These are phyloP conservation scores for Phengaris arion DNA, from an alignment of 2,888 invertebrate species.

Conservation along the genomic window DNA sequence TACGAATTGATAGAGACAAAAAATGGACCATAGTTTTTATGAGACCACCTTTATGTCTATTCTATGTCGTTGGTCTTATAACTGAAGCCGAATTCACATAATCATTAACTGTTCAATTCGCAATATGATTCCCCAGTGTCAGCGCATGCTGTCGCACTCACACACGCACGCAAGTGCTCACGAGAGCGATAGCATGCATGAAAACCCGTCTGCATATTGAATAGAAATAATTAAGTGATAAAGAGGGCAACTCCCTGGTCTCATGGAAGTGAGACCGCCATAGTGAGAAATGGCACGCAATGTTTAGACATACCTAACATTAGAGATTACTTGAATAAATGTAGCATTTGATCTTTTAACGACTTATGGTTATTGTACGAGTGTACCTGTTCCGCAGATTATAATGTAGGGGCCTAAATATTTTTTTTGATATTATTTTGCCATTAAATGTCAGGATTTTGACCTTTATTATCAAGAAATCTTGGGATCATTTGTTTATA, in stretches of 20 bases:
- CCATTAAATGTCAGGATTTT: constrained; percentile 11
- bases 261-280: constrained; percentile 21
- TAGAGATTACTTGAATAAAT: constrained; percentile 41
- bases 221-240: not conserved
- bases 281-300: constrained; percentile 38
- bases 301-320: constrained; percentile 44
- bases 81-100: not conserved
- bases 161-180: too few relatives aligned
- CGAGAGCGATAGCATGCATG: not conserved
- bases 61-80: not conserved
- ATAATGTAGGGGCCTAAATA: constrained; percentile 55
- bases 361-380: constrained; percentile 61
- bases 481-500: not conserved
- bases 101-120: not conserved
- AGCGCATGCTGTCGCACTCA: not conserved
- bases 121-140: not conserved
- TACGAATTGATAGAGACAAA: not conserved
- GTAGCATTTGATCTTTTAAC: constrained; percentile 54
- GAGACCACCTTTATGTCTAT: not conserved
- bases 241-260: not conserved
- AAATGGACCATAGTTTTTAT: not conserved
- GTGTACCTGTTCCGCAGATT: constrained; percentile 65
- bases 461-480: not conserved
- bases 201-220: not conserved
- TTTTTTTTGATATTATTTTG: constrained; percentile 42